phyloP scores from a whole-genome alignment of 2,797 vertebrate genomes.

The Gallinago solitaria region DNA sequence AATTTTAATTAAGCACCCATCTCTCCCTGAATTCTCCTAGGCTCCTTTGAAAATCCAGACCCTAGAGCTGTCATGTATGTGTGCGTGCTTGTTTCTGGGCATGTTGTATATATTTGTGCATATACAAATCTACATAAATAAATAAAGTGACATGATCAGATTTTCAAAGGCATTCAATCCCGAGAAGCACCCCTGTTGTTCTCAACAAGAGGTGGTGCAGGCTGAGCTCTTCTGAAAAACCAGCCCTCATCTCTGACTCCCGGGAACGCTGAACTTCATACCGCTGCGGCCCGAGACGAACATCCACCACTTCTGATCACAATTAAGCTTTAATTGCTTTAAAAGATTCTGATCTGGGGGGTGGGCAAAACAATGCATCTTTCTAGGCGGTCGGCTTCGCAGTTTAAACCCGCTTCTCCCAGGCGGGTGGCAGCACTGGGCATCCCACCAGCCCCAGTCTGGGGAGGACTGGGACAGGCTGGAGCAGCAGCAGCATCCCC shows the following conservation, averaged over 20 bases:
- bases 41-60: conserved; percentile 31
- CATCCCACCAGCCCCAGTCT: conserved; percentile 5
- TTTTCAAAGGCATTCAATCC: conserved; percentile 33
- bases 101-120: conserved; percentile 7
- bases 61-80: conserved; percentile 20
- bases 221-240: conserved; percentile 12
- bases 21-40: background rate
- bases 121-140: conserved; percentile 56
- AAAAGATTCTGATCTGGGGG: background rate
- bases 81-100: background rate
- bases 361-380: background rate
- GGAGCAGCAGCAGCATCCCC: background rate
- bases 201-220: background rate
- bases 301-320: background rate
- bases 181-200: background rate
- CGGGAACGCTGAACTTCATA: background rate
- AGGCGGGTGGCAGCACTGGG: background rate
- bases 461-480: background rate
- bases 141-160: conserved; percentile 45
- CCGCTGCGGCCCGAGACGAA: background rate
- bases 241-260: background rate
- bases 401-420: background rate
- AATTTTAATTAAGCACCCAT: conserved; percentile 63
- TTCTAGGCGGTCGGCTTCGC: background rate
- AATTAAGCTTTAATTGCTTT: background rate